Conservation (phyloP, 1,140 invertebrate genomes). For the Drosophila mojavensis region DNA sequence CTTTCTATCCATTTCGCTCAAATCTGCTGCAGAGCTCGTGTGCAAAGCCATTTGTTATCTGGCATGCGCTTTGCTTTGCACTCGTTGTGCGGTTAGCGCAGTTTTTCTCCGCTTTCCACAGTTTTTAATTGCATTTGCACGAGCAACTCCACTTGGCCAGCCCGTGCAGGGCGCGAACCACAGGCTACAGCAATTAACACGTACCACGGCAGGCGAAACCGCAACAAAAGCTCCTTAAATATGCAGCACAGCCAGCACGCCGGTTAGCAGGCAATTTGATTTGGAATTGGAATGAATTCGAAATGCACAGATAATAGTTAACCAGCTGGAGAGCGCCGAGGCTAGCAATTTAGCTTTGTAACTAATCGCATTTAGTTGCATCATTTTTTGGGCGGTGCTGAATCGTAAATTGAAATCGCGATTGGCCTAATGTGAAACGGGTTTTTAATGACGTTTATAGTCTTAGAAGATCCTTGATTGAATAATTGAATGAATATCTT, state of each 20-base stretch:
- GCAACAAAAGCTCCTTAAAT: slow-evolving; percentile 46
- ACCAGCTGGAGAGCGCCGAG: neutral
- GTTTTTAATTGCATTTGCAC: slow-evolving; percentile 77
- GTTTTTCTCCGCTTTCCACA: slow-evolving; percentile 33
- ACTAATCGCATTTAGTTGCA: neutral
- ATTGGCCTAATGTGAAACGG: too few relatives aligned
- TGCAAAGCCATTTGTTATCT: slow-evolving; percentile 59
- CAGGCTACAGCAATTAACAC: slow-evolving; percentile 66
- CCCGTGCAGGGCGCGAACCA: slow-evolving; percentile 3
- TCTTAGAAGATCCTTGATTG: too few relatives aligned
- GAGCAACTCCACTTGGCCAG: slow-evolving; percentile 50
- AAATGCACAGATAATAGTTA: slow-evolving; percentile 14
- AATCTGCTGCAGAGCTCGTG: neutral
- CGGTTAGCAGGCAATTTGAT: slow-evolving; percentile 6
- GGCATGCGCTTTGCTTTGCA: slow-evolving; percentile 35
- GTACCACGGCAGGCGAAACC: slow-evolving; percentile 46
- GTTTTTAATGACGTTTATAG: too few relatives aligned
- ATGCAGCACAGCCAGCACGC: slow-evolving; percentile 34
- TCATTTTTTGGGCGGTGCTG: neutral
- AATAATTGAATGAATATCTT: too few relatives aligned
- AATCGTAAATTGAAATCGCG: neutral
- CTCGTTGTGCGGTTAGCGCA: slow-evolving; percentile 45
- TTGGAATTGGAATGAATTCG: neutral
- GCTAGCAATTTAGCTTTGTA: neutral
- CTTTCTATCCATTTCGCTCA: neutral